Evolutionary conservation across 2,888 invertebrate species (phyloP).

Genomic region (Anorthoa munda): DNA sequence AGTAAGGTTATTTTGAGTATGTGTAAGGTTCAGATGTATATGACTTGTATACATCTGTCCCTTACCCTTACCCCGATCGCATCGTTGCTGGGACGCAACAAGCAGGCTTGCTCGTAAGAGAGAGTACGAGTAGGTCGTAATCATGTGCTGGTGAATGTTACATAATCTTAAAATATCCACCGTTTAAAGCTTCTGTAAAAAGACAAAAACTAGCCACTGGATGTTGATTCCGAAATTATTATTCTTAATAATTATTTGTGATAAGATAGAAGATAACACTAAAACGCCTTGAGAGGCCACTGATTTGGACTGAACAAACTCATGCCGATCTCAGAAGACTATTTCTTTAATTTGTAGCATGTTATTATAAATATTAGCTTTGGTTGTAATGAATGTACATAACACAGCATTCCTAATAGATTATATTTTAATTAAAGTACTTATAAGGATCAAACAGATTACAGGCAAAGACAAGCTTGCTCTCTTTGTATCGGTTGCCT

Average conservation of each 20-base stretch:
- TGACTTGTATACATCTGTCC: no score
- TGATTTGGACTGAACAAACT: slow-evolving; percentile 25
- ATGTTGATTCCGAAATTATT: not conserved
- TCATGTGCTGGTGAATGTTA: not conserved
- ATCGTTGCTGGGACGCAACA: no score
- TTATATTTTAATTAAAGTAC: slow-evolving; percentile 14
- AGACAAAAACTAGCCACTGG: not conserved
- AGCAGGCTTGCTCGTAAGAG: not conserved
- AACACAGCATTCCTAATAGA: slow-evolving; percentile 47
- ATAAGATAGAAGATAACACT: not conserved
- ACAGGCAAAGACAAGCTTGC: not conserved
- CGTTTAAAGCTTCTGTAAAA: not conserved
- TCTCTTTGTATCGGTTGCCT: not conserved
- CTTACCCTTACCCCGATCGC: no score
- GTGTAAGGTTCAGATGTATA: no score
- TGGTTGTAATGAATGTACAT: slow-evolving; percentile 34
- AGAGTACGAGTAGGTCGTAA: no score
- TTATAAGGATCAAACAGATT: not conserved
- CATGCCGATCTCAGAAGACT: slow-evolving; percentile 37
- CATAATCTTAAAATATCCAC: not conserved
- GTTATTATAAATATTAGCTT: slow-evolving; percentile 21
- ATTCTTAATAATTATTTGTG: not conserved
- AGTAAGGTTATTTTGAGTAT: no score
- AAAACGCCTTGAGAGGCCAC: not conserved
- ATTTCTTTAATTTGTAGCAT: not conserved